phyloP scores from a whole-genome alignment of 30 jellyfish, hydroid and myxozoan species.

The Pelagia noctiluca region DNA sequence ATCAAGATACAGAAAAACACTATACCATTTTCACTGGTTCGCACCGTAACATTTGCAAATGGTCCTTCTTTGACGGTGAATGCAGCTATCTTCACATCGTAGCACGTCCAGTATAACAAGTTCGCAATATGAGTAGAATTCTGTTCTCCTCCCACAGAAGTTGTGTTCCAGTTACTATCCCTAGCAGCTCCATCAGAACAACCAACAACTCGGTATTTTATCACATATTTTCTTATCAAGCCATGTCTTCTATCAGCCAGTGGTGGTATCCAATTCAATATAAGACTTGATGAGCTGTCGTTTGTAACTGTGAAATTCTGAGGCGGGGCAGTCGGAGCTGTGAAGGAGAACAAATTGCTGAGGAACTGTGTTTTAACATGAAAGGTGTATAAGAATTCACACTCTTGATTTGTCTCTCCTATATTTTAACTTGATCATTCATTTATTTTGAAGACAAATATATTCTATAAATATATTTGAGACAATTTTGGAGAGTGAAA shows the following conservation, averaged over 20 bases:
- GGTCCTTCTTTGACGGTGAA: not conserved
- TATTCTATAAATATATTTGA: too few relatives aligned
- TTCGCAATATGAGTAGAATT: not conserved
- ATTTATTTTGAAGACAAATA: too few relatives aligned
- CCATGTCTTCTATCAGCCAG: not conserved
- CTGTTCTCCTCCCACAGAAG: not conserved
- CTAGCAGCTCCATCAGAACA: not conserved
- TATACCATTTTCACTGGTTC: not conserved
- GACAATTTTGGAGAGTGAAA: too few relatives aligned
- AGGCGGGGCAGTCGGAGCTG: constrained; percentile 27
- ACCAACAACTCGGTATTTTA: constrained; percentile 3
- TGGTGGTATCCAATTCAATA: not conserved
- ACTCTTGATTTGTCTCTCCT: too few relatives aligned
- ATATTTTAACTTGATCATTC: too few relatives aligned
- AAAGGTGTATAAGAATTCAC: too few relatives aligned
- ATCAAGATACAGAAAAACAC: too few relatives aligned
- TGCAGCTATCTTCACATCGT: constrained; percentile 35
- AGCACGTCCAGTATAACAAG: constrained; percentile 33
- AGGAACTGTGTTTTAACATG: not conserved
- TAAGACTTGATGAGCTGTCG: constrained; percentile 10
- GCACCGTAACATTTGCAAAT: not conserved
- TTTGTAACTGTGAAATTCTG: not conserved
- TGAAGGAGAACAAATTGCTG: not conserved
- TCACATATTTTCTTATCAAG: not conserved
- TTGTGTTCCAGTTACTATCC: not conserved